Evolutionary conservation across 2,797 vertebrate genomes (phyloP), one percentile per base, ranked within the genome.

Genomic region (Notoglanidium macrostoma): DNA sequence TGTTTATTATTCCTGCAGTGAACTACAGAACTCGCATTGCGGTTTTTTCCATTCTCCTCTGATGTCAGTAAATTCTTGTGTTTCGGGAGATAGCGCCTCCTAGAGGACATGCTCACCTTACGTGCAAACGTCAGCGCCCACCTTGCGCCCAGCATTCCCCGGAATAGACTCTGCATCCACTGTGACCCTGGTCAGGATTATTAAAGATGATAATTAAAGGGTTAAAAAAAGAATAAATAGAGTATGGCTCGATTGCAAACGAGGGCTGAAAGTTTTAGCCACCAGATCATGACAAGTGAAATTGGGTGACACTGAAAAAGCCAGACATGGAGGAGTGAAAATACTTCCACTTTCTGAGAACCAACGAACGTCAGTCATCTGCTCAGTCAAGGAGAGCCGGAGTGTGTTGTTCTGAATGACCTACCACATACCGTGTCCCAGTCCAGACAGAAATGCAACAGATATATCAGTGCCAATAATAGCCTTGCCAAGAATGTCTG

Each of bases 311-410:
- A 26, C 46, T 51, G 46, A 51, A 76, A 76, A 46, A 8, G 26
- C 14, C 73, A 44, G 70, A 44, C 3, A 29, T 2, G 21, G 77
- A 44, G 35, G 35, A 46, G 32, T 14, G 29, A 57, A 23, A 57
- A 21, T n/a, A 2, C 23, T 83, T 57, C 89, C 89, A 88, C 92
- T 86, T 91, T 88, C 89, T 89, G 92, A 91, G 91, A 93, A 84
- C 89, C 93, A 90, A 87, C 85, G 88, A 92, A 92, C 93, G 91
- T 91, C 49, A 93, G 91, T 91, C 40, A 40, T 40, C 90, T 85
- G 70, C 7, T n/a, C 74, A 54, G 49, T 40, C 54, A 23, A 26
- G 54, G 10, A 40, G 77, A 79, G 1, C 19, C 77, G 7, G 54
- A 5, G 11, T 23, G 2, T 19, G 76, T 23, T 23, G 78, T 10